A percentile compares a stretch with the other conserved stretches of the same genome.
Evolutionary conservation across 2,888 invertebrate genomes (phyloP).

Genomic region (Agriopis marginaria): DNA sequence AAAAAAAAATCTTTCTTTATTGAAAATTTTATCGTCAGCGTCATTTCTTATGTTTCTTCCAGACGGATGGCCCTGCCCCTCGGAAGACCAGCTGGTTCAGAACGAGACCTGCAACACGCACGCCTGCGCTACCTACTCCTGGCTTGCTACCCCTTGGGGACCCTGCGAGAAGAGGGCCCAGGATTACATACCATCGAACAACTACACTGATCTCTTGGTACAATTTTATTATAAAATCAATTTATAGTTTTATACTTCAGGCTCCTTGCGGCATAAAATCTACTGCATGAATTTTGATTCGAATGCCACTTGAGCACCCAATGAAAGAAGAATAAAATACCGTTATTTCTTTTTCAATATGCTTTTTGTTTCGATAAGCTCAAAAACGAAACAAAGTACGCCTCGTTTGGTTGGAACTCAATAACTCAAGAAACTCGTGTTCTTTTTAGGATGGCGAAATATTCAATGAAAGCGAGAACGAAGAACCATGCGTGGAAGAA

Average conservation of each 20-base stretch:
- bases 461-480: slow-evolving; percentile 73
- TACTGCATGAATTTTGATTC: too few species aligned
- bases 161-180: slow-evolving; percentile 76
- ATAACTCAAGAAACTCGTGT: too few species aligned
- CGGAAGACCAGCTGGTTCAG: slow-evolving; percentile 83
- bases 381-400: background rate
- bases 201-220: slow-evolving; percentile 76
- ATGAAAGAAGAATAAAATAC: too few species aligned
- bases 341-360: background rate
- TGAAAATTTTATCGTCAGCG: too few species aligned
- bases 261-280: too few species aligned
- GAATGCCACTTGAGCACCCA: too few species aligned
- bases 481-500: slow-evolving; percentile 80
- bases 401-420: background rate
- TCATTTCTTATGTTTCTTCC: slow-evolving; percentile 19
- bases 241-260: too few species aligned
- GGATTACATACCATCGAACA: slow-evolving; percentile 70
- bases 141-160: slow-evolving; percentile 88
- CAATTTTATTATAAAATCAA: background rate
- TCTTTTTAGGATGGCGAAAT: slow-evolving; percentile 69
- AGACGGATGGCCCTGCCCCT: slow-evolving; percentile 87
- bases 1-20: too few species aligned
- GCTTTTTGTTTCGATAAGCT: background rate
- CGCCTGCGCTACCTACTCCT: slow-evolving; percentile 86
- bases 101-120: slow-evolving; percentile 86